These are phyloP conservation scores for Epistrophe grossulariae DNA, from an alignment of 2,888 invertebrate genomes.

Conservation along the genomic window DNA sequence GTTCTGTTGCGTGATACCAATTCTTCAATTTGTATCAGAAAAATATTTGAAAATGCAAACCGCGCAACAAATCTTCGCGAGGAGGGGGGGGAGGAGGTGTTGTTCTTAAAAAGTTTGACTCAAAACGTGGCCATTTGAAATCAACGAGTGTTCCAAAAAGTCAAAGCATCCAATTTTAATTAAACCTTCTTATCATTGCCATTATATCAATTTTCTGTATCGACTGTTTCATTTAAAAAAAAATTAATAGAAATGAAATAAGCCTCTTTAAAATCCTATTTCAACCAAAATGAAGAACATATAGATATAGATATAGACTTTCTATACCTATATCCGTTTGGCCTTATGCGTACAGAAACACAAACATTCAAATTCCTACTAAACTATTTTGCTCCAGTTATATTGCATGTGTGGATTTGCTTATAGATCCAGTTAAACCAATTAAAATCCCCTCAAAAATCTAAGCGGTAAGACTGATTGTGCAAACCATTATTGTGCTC, in stretches of 20 bases:
- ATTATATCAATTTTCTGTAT: neutral
- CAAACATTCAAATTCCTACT: neutral
- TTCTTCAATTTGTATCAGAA: too few species aligned
- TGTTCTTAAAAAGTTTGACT: too few species aligned
- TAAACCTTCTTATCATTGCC: neutral
- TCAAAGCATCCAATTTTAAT: neutral
- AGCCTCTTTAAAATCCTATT: conserved; percentile 24
- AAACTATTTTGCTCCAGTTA: neutral
- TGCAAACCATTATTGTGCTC: conserved; percentile 2
- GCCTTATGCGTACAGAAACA: neutral
- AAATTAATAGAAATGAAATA: conserved; percentile 11
- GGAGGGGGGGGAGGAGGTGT: too few species aligned
- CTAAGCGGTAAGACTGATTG: conserved; percentile 46
- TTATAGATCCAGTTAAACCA: conserved; percentile 14
- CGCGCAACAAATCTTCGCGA: too few species aligned
- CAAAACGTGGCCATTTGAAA: too few species aligned
- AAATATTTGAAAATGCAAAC: too few species aligned
- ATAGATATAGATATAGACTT: neutral
- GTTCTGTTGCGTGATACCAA: too few species aligned
- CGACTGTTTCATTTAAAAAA: neutral
- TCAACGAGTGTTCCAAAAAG: too few species aligned
- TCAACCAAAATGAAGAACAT: conserved; percentile 8
- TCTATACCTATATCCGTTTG: neutral
- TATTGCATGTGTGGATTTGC: conserved; percentile 1
- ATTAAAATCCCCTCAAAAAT: conserved; percentile 45